These are phyloP conservation scores for Danaus melanippus DNA, from an alignment of 1,140 invertebrate genomes.

Conservation along the genomic window DNA sequence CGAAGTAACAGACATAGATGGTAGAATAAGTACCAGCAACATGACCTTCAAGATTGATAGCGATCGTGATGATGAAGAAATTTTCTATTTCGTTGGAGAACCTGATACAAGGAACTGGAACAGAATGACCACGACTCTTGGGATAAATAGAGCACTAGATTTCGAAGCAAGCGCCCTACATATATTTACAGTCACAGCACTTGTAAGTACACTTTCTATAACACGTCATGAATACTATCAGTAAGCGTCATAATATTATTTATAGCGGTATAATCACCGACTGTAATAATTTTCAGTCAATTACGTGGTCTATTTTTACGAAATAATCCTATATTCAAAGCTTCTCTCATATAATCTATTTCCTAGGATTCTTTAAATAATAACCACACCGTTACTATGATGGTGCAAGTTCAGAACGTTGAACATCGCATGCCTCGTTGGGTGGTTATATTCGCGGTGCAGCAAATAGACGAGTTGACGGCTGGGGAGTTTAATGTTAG, in stretches of 20 bases:
- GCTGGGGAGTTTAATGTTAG: conserved; percentile 47
- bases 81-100: conserved; percentile 42
- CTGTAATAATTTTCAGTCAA: not conserved
- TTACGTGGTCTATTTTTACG: not conserved
- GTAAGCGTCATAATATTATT: no score
- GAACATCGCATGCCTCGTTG: conserved; percentile 70
- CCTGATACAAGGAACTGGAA: conserved; percentile 31
- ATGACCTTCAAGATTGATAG: conserved; percentile 56
- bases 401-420: conserved; percentile 72
- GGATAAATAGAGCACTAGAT: conserved; percentile 35
- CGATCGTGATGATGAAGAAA: conserved; percentile 37
- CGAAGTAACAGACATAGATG: conserved; percentile 63
- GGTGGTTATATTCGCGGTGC: conserved; percentile 66
- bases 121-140: conserved; percentile 50
- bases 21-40: conserved; percentile 54
- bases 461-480: conserved; percentile 70
- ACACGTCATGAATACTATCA: no score
- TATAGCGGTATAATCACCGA: no score
- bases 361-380: conserved; percentile 64
- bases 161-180: conserved; percentile 54
- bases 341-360: conserved; percentile 7
- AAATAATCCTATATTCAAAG: no score
- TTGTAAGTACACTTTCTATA: conserved; percentile 33
- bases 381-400: conserved; percentile 51
- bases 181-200: conserved; percentile 56